These are phyloP conservation scores for Asobara japonica DNA, from an alignment of 1,140 invertebrate genomes.

Conservation along the genomic window DNA sequence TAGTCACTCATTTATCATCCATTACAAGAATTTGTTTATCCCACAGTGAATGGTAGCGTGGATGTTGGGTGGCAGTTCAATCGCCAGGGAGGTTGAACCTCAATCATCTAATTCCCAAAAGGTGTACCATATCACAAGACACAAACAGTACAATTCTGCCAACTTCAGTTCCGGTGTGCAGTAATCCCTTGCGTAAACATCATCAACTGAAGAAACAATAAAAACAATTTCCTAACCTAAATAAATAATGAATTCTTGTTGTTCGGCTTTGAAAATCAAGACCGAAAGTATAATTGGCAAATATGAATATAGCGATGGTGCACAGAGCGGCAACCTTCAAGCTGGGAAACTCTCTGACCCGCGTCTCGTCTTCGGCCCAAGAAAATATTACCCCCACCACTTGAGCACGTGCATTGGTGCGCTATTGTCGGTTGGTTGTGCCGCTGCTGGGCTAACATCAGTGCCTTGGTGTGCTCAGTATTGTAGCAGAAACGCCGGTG, in stretches of 20 bases:
- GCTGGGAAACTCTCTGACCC: neutral
- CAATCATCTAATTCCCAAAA: too few relatives aligned
- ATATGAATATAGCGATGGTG: neutral
- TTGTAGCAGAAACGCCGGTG: neutral
- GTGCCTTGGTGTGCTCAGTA: neutral
- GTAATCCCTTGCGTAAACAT: neutral
- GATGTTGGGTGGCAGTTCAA: too few relatives aligned
- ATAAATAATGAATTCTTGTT: neutral
- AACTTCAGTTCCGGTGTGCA: neutral
- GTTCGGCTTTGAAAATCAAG: neutral
- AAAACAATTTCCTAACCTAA: neutral
- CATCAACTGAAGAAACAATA: neutral
- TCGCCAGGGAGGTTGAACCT: too few relatives aligned
- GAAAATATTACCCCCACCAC: neutral
- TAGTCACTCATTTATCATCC: too few relatives aligned
- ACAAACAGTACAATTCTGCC: too few relatives aligned
- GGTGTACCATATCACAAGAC: too few relatives aligned
- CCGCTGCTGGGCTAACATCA: neutral
- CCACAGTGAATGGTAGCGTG: too few relatives aligned
- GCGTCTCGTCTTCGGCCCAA: neutral
- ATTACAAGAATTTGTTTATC: too few relatives aligned
- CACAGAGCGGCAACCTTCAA: neutral
- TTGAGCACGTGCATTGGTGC: neutral
- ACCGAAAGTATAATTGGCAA: neutral
- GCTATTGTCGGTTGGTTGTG: slow-evolving; percentile 4